Percentiles rank a stretch among this genome's conserved stretches.
These are phyloP conservation scores for Plagiodera versicolora DNA, from an alignment of 2,888 invertebrate species.

Conservation along the genomic window DNA sequence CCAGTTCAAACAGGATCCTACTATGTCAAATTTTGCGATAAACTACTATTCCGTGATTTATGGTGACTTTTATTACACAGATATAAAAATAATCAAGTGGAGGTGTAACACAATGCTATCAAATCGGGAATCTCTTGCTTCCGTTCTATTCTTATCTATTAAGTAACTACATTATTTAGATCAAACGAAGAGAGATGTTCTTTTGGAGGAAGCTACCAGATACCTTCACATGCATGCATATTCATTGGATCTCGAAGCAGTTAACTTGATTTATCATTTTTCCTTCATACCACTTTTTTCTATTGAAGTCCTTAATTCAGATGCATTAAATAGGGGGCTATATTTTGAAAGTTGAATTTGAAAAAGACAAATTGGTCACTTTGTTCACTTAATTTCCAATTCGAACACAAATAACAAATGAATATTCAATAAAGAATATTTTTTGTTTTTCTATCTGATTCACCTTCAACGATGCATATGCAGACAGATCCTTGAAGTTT, in stretches of 20 bases:
- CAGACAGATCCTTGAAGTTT: too few species aligned
- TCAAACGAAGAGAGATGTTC: constrained; percentile 7
- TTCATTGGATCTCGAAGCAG: constrained; percentile 8
- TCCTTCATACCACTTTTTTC: background rate
- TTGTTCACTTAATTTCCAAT: too few species aligned
- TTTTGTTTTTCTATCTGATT: too few species aligned
- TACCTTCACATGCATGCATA: constrained; percentile 9
- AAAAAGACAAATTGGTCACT: too few species aligned
- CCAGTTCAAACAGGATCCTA: too few species aligned
- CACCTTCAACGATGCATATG: too few species aligned
- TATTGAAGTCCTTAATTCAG: background rate
- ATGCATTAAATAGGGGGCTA: background rate
- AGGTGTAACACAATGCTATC: constrained; percentile 35
- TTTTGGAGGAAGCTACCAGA: background rate
- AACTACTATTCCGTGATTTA: constrained; percentile 22
- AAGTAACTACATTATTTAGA: constrained; percentile 2
- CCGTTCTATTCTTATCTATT: constrained; percentile 30
- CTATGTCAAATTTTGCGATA: background rate
- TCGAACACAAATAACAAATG: background rate
- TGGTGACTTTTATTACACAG: constrained; percentile 30
- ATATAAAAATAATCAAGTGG: constrained; percentile 29
- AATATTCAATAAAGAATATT: too few species aligned
- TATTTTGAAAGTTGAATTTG: background rate
- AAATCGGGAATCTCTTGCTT: constrained; percentile 31
- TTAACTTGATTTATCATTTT: constrained; percentile 12